These are phyloP conservation scores for Torymus texanus DNA, from an alignment of 2,888 invertebrate genomes.

Conservation along the genomic window DNA sequence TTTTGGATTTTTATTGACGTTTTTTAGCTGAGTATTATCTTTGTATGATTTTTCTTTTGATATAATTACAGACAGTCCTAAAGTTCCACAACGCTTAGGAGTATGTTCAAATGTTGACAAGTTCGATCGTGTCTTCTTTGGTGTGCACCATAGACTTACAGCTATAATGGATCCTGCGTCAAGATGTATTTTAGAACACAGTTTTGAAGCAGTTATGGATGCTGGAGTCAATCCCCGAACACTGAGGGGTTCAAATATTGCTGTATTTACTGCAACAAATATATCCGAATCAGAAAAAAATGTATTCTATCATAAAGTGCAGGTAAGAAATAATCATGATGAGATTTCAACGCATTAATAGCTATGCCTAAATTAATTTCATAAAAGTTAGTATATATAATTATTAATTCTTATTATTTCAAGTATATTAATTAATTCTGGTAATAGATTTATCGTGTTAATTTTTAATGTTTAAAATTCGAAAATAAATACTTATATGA, in stretches of 20 bases:
- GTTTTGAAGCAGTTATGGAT: constrained; percentile 58
- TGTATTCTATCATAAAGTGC: constrained; percentile 54
- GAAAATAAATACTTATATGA: too few relatives aligned
- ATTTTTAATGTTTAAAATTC: too few relatives aligned
- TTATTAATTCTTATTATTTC: too few relatives aligned
- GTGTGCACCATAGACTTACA: constrained; percentile 55
- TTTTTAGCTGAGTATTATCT: too few relatives aligned
- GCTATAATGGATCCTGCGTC: constrained; percentile 58
- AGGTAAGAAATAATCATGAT: constrained; percentile 44
- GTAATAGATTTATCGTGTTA: too few relatives aligned
- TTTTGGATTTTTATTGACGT: too few relatives aligned
- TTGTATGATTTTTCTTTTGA: background rate
- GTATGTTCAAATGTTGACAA: constrained; percentile 37
- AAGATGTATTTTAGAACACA: constrained; percentile 53
- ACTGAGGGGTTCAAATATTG: constrained; percentile 55
- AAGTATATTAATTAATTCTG: too few relatives aligned
- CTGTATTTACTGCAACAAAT: constrained; percentile 54
- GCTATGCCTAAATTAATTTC: too few relatives aligned
- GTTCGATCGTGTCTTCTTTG: constrained; percentile 60
- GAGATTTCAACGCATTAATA: too few relatives aligned
- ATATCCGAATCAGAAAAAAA: constrained; percentile 59
- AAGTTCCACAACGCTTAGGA: constrained; percentile 56
- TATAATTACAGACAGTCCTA: constrained; percentile 22
- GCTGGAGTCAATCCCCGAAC: constrained; percentile 58
- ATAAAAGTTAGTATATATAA: too few relatives aligned